A percentile compares a stretch with the other conserved stretches of the same genome.
Conservation (phyloP, 2,113 vertebrate genomes). For the Parus major region DNA sequence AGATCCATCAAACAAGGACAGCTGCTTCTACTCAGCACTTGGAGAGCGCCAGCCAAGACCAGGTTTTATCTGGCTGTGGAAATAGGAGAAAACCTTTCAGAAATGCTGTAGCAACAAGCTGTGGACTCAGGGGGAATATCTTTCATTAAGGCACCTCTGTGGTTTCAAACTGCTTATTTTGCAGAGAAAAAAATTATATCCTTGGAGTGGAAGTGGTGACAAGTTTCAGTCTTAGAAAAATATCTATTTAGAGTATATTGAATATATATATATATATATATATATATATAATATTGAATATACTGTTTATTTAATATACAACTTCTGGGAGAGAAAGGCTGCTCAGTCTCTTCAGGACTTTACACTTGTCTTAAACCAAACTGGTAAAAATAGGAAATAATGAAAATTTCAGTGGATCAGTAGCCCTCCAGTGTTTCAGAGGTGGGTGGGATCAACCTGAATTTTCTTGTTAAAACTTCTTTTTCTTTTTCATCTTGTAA, state of each 20-base stretch:
- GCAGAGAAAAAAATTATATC: neutral
- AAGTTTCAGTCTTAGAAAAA: neutral
- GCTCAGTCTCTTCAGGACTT: neutral
- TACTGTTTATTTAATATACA: neutral
- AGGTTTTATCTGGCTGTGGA: neutral
- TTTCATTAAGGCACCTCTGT: neutral
- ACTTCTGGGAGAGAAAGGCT: accelerated
- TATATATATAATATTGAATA: neutral
- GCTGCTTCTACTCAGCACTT: neutral
- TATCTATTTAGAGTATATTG: neutral
- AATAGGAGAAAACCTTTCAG: neutral
- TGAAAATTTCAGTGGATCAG: neutral
- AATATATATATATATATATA: too few relatives aligned
- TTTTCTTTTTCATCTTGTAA: neutral
- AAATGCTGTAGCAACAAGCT: accelerated
- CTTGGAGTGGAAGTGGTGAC: neutral
- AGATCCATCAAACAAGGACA: neutral
- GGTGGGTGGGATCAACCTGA: neutral
- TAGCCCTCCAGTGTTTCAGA: neutral
- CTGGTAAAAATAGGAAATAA: neutral
- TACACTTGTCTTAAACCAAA: neutral
- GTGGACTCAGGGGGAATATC: neutral
- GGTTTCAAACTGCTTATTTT: neutral
- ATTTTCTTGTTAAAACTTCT: neutral
- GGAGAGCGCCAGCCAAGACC: neutral